Base-by-base conservation (phyloP, 2,797 vertebrate genomes). In the Amphiprion clarkii region DNA sequence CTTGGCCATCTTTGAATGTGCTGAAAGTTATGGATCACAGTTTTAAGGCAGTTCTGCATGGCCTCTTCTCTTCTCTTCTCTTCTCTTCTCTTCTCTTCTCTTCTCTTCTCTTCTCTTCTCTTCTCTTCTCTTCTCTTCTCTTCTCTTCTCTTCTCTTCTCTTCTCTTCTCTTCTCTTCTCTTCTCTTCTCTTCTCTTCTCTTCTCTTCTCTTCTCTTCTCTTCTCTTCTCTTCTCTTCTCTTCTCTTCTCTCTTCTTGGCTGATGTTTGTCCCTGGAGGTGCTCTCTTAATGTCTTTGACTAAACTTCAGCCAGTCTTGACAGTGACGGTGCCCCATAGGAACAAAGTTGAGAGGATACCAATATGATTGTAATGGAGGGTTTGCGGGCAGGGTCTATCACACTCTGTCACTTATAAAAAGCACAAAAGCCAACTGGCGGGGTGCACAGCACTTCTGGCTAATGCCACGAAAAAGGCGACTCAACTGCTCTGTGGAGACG, bases 241-340 rank as follows among this genome's bases (percentile, higher is more conserved):
- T 55, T 40, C 14, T 56, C 61, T 23, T 13, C 31, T 78, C 58
- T 49, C 29, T 51, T 68, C 58, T 74, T 64, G 3, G 70, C 76
- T 40, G 72, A 66, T 78, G 78, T 86, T 73, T 88, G 88, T 91
- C 91, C 92, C 93, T 84, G 69, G 74, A 93, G 92, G 90, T 89
- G 83, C 80, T 89, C 83, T 85, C 85, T 88, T 91, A 93, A 92
- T 92, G 92, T 93, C 89, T 92, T 92, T 91, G 92, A 93, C 91
- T 93, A 91, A 93, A 93, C 92, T 93, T 92, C 89, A 93, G 87
- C 89, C 88, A 87, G 83, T 80, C 87, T 86, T 86, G 88, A 89
- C 87, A 85, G 84, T 86, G 89, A 89, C 82, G 84, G 76, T 83
- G 85, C 91, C 89, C 89, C 86, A 87, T 85, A 90, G 89, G 85